Evolutionary conservation across 2,888 invertebrate species (phyloP).

Genomic region (Lagria hirta): DNA sequence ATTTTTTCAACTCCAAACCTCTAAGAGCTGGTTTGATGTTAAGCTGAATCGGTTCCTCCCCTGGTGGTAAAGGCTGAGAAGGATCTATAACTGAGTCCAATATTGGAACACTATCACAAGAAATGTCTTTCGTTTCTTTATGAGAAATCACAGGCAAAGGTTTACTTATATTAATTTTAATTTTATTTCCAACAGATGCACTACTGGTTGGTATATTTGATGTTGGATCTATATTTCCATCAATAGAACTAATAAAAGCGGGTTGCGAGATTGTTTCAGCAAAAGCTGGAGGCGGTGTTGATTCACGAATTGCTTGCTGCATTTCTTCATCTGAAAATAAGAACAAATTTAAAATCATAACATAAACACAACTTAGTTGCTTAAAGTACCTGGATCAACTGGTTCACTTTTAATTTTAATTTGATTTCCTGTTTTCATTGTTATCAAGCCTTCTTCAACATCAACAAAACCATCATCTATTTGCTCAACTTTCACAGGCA

Average conservation of each 20-base stretch:
- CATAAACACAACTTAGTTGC: too few relatives aligned
- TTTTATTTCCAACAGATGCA: slow-evolving; percentile 59
- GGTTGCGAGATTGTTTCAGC: slow-evolving; percentile 54
- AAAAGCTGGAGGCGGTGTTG: background rate
- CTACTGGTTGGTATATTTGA: slow-evolving; percentile 38
- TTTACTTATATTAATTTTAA: slow-evolving; percentile 83
- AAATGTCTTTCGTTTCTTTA: slow-evolving; percentile 50
- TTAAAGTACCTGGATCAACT: slow-evolving; percentile 65
- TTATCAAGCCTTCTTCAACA: slow-evolving; percentile 50
- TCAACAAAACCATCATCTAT: slow-evolving; percentile 58
- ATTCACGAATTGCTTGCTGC: slow-evolving; percentile 5
- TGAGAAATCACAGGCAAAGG: slow-evolving; percentile 58
- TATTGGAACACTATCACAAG: slow-evolving; percentile 34
- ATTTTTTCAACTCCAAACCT: slow-evolving; percentile 67
- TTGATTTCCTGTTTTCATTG: slow-evolving; percentile 60
- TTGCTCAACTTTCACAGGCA: slow-evolving; percentile 60
- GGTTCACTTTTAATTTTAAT: slow-evolving; percentile 74
- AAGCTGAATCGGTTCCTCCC: slow-evolving; percentile 58
- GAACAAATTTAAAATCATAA: slow-evolving; percentile 12
- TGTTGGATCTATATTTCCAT: slow-evolving; percentile 70
- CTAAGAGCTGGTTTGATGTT: slow-evolving; percentile 66
- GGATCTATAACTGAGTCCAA: slow-evolving; percentile 44
- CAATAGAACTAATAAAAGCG: slow-evolving; percentile 67
- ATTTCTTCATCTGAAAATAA: slow-evolving; percentile 28
- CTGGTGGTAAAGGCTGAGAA: slow-evolving; percentile 61